phyloP scores from a whole-genome alignment of 2,113 vertebrate genomes.

The Beaufortia kweichowensis region DNA sequence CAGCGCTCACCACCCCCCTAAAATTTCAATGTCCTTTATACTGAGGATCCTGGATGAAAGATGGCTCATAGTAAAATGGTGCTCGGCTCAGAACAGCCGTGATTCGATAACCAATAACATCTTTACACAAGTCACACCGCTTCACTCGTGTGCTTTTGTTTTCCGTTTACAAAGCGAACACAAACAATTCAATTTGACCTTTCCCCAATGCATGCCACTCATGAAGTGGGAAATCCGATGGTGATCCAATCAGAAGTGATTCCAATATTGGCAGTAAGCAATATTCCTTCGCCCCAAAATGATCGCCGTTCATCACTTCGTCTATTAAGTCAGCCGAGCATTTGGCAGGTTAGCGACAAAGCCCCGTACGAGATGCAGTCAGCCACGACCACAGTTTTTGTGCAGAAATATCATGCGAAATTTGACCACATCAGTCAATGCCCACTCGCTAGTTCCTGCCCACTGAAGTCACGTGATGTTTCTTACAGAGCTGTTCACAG shows the following conservation, averaged over 20 bases:
- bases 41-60: slow-evolving; percentile 42
- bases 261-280: slow-evolving; percentile 57
- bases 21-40: slow-evolving; percentile 44
- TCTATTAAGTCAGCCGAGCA: slow-evolving; percentile 57
- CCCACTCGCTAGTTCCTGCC: slow-evolving; percentile 32
- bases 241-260: slow-evolving; percentile 58
- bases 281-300: slow-evolving; percentile 51
- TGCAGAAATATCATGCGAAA: slow-evolving; percentile 44
- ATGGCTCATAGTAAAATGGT: slow-evolving; percentile 43
- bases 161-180: slow-evolving; percentile 39
- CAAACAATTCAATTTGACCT: slow-evolving; percentile 49
- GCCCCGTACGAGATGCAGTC: not conserved
- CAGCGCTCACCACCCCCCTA: slow-evolving; percentile 41
- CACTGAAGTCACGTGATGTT: not conserved
- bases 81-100: slow-evolving; percentile 5
- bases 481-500: not conserved
- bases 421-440: slow-evolving; percentile 48
- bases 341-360: slow-evolving; percentile 56
- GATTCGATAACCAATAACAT: slow-evolving; percentile 45
- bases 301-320: slow-evolving; percentile 56
- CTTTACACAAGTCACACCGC: slow-evolving; percentile 3
- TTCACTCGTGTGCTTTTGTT: slow-evolving; percentile 20
- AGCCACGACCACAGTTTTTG: not conserved
- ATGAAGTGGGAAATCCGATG: slow-evolving; percentile 55
- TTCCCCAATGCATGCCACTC: slow-evolving; percentile 17